A percentile compares a stretch with the other conserved stretches of the same genome.
phyloP scores from a whole-genome alignment of 2,113 vertebrate genomes.

The Gracilinanus agilis region DNA sequence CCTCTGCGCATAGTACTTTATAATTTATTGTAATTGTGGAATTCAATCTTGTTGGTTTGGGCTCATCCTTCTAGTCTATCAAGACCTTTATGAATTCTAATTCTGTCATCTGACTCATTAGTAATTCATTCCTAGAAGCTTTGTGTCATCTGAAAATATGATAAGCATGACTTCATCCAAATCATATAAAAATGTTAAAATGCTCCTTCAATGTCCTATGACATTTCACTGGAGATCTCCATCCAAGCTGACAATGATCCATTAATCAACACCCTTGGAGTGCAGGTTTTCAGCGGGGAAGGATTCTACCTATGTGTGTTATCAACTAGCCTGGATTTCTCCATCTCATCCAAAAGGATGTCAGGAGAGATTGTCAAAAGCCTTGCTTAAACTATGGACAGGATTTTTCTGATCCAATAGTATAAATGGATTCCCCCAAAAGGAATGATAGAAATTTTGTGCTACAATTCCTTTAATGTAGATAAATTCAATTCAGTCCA shows the following conservation, averaged over 20 bases:
- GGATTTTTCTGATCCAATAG: not conserved
- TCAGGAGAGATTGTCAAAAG: not conserved
- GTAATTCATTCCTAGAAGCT: not conserved
- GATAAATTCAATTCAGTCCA: not conserved
- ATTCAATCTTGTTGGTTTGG: constrained; percentile 1
- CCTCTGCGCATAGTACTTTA: not conserved
- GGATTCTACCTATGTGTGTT: not conserved
- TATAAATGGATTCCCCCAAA: not conserved
- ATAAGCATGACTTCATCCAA: not conserved
- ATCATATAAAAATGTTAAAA: not conserved
- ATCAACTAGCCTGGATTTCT: not conserved
- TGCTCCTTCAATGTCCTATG: not conserved
- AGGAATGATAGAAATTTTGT: not conserved
- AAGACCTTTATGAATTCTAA: constrained; percentile 1
- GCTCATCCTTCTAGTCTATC: not conserved
- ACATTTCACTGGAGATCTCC: not conserved
- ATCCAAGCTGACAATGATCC: not conserved
- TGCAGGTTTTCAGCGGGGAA: not conserved
- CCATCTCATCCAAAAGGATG: not conserved
- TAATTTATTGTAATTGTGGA: not conserved
- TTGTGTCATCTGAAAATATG: constrained; percentile 2
- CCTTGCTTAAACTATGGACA: not conserved
- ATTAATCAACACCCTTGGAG: not conserved
- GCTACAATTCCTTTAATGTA: not conserved
- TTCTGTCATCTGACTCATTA: not conserved